A percentile compares a stretch with the other conserved stretches of the same genome.
These are phyloP conservation scores for Clarias magur DNA, from an alignment of 2,113 vertebrate genomes.

Conservation along the genomic window DNA sequence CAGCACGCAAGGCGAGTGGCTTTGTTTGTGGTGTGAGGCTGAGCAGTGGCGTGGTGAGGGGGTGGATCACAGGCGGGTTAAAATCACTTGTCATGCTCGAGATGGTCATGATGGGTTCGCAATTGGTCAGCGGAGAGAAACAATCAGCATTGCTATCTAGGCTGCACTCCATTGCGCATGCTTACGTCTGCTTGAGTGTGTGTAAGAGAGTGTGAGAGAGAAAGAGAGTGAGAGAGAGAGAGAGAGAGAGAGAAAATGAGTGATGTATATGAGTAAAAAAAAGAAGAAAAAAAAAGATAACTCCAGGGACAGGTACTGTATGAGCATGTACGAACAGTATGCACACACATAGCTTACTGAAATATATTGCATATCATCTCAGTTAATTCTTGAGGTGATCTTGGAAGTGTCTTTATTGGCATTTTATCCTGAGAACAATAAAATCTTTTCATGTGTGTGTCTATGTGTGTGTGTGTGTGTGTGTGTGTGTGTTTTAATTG, in stretches of 20 bases:
- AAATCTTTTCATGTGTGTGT: constrained; percentile 72
- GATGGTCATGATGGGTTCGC: constrained; percentile 79
- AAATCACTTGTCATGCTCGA: constrained; percentile 79
- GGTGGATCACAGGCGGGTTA: constrained; percentile 76
- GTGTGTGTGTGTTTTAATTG: constrained; percentile 67
- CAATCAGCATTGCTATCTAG: constrained; percentile 68
- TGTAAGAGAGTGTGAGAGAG: constrained; percentile 15
- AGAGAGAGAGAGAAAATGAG: not conserved
- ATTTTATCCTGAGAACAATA: constrained; percentile 66
- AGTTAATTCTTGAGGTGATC: not conserved
- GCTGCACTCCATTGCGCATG: constrained; percentile 62
- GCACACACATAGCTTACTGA: constrained; percentile 1
- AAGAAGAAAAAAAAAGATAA: not conserved
- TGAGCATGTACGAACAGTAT: not conserved
- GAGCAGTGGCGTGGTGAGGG: constrained; percentile 73
- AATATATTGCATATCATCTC: not conserved
- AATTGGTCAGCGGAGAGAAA: constrained; percentile 75
- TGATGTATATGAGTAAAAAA: not conserved
- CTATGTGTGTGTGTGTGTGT: constrained; percentile 62
- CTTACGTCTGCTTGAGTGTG: constrained; percentile 46
- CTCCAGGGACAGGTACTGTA: not conserved
- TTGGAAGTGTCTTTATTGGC: constrained; percentile 59
- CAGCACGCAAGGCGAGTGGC: constrained; percentile 74
- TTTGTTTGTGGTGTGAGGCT: constrained; percentile 75
- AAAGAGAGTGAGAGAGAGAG: not conserved